Base-by-base conservation (phyloP, 2,797 vertebrate species). In the Phylloscopus collybita region DNA sequence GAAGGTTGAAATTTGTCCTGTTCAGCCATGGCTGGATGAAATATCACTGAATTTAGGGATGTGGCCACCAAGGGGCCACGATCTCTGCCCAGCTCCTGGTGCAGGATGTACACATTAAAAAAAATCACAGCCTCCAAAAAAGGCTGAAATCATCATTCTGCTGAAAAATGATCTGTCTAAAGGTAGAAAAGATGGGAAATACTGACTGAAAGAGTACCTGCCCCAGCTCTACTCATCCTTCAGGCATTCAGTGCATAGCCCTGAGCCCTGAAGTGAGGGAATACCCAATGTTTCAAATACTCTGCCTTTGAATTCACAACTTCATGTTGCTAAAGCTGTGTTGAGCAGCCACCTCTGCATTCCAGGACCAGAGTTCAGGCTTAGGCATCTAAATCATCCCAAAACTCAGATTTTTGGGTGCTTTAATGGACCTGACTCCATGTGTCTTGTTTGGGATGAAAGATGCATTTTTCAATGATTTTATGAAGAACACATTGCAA, bases 271-370 rank as follows among this genome's bases (percentile, higher is more conserved):
- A 42, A 61, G 50, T 6, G 32, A 69, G 22, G 22, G 7, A 2
- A 29, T 1, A 5, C 3, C 1, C 0, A 25, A 3, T 12, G 54
- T 88, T 61, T 38, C n/a, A 10, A 30, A 16, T 23, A 54, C 47
- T 86, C n/a, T 45, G 14, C 54, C 38, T 61, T 69, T 34, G 9
- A 82, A 42, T 32, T 89, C 29, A 10, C 13, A 54, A 9, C 9
- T 72, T 53, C 5, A 2, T 2, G 2, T 9, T 51, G 38, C 26
- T 45, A 13, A 72, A 85, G 11, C 21, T 1, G 0, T 11, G 10
- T 16, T 8, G 32, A 40, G 34, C 25, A 40, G 29, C 13, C n/a
- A 30, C 23, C 10, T 38, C 47, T 62, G 15, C 54, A 3, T 22
- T 6, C 3, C 1, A 80, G 12, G 22, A 56, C 2, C 71, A 49